Percentiles rank a stretch among this genome's conserved stretches.
These are phyloP conservation scores for Festucalex cinctus DNA, from an alignment of 2,113 vertebrate species.

Conservation along the genomic window DNA sequence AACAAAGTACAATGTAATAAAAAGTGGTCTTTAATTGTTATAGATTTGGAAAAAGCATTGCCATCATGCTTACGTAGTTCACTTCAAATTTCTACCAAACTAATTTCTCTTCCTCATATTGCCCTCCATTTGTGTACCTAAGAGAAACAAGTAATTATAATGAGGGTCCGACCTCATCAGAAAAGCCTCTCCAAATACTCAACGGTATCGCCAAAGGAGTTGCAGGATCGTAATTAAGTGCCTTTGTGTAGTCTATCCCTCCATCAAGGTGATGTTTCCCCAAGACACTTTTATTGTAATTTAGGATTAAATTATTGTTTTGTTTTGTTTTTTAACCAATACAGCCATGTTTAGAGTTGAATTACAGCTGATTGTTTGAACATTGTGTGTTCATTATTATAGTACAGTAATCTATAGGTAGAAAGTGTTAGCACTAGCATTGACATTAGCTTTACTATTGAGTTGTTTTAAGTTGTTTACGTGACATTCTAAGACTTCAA, in stretches of 20 bases:
- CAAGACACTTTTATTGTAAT: conserved; percentile 20
- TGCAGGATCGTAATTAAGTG: conserved; percentile 41
- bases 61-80: conserved; percentile 25
- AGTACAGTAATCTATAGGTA: too few relatives aligned
- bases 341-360: too few relatives aligned
- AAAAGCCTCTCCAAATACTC: conserved; percentile 34
- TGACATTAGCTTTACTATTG: neutral
- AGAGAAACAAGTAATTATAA: conserved; percentile 51
- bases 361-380: neutral
- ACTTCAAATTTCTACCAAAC: conserved; percentile 30
- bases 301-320: conserved; percentile 14
- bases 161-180: conserved; percentile 55
- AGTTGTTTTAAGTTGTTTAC: neutral
- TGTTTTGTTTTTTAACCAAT: too few relatives aligned
- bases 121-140: conserved; percentile 41
- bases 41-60: conserved; percentile 21
- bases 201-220: conserved; percentile 38
- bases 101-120: conserved; percentile 51
- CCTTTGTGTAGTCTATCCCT: conserved; percentile 14
- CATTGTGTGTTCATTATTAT: neutral
- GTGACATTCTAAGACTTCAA: neutral
- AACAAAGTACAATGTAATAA: too few relatives aligned
- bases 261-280: conserved; percentile 20
- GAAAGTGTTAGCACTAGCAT: too few relatives aligned
- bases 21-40: too few relatives aligned